A percentile compares a stretch with the other conserved stretches of the same genome.
Conservation (phyloP, 1,140 invertebrate species). For the Portunus trituberculatus region DNA sequence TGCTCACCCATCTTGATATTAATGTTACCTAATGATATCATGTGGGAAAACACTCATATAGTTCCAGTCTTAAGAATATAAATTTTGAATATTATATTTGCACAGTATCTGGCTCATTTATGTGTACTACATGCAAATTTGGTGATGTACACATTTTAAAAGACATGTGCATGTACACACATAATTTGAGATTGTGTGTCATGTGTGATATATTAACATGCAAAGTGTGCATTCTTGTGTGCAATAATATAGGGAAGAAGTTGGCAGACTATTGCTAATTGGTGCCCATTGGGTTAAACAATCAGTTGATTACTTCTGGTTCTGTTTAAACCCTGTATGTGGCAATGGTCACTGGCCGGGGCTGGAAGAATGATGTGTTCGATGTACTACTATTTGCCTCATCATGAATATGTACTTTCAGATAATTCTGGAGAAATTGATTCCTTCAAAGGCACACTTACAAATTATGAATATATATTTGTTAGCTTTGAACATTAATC, state of each 20-base stretch:
- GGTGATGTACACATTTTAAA: neutral
- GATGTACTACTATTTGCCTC: neutral
- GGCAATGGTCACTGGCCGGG: neutral
- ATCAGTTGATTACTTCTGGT: neutral
- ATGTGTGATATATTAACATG: neutral
- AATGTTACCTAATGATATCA: neutral
- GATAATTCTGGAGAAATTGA: neutral
- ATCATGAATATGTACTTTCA: neutral
- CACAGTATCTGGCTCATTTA: neutral
- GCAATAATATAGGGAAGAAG: neutral
- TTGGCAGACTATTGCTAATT: neutral
- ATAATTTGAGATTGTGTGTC: neutral
- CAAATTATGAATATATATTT: neutral
- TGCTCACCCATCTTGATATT: conserved; percentile 49
- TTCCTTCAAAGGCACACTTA: neutral
- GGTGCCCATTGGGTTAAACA: neutral
- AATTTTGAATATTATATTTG: neutral
- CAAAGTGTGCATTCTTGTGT: conserved; percentile 2
- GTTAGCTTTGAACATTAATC: neutral
- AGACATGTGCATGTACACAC: conserved; percentile 44
- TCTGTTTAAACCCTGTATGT: neutral
- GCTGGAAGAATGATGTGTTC: neutral
- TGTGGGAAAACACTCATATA: neutral
- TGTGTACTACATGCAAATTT: neutral
- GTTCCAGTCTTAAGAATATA: neutral